Conservation (phyloP, 2,888 invertebrate genomes). For the Caenorhabditis sp. region DNA sequence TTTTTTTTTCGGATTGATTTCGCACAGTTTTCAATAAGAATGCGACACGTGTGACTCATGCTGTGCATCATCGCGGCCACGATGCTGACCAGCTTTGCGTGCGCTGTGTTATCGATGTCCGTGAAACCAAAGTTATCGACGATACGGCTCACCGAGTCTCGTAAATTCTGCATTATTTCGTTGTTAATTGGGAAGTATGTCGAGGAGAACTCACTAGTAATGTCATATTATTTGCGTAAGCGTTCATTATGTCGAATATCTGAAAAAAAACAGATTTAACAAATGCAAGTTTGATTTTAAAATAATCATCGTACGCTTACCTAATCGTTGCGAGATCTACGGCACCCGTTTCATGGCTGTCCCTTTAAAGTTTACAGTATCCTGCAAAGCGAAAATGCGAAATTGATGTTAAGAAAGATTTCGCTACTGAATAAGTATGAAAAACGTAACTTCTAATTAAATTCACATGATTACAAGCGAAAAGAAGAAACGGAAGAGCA, state of each 20-base stretch:
- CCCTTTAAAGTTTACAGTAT: conserved; percentile 2
- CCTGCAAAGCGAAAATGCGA: not conserved
- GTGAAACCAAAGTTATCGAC: conserved; percentile 25
- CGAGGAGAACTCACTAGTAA: conserved; percentile 35
- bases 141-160: conserved; percentile 31
- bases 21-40: conserved; percentile 26
- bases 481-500: not conserved
- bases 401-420: too few species aligned
- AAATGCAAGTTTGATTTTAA: too few species aligned
- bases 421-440: too few species aligned
- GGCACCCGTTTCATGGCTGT: not conserved
- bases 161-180: conserved; percentile 30
- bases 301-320: not conserved
- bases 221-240: not conserved
- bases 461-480: conserved; percentile 11
- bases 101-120: conserved; percentile 10
- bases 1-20: too few species aligned
- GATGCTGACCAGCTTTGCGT: conserved; percentile 3
- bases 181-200: too few species aligned
- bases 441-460: conserved; percentile 1
- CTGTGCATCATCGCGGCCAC: not conserved
- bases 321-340: conserved; percentile 1
- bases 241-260: conserved; percentile 5
- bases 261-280: not conserved
- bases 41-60: conserved; percentile 26